Conservation (phyloP, 1,140 invertebrate genomes). For the Macrobrachium rosenbergii region DNA sequence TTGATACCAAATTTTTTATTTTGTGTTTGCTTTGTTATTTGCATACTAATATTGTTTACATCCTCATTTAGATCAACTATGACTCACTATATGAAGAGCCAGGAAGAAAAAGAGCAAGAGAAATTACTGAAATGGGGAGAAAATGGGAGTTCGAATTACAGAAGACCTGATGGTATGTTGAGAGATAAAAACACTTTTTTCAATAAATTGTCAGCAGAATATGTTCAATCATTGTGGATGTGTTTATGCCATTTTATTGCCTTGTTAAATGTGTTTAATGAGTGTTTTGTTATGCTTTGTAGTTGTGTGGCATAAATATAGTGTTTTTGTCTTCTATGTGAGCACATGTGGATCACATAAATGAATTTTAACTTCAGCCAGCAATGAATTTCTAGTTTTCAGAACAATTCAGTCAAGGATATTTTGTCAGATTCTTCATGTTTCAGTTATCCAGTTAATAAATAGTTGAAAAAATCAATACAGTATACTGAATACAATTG, state of each 20-base stretch:
- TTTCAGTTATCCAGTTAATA: no score
- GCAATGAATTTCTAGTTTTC: no score
- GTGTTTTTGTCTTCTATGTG: neutral
- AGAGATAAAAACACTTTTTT: no score
- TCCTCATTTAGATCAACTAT: slow-evolving; percentile 27
- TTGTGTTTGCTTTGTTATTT: neutral
- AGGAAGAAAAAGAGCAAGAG: slow-evolving; percentile 73
- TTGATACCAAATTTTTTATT: no score
- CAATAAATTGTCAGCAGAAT: no score
- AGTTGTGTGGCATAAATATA: neutral
- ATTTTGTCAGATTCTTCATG: no score
- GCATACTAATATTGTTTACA: neutral
- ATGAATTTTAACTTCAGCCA: no score
- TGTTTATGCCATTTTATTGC: neutral
- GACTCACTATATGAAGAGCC: slow-evolving; percentile 66
- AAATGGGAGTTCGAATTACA: neutral
- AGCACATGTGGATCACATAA: no score
- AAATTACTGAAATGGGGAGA: slow-evolving; percentile 74
- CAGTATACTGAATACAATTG: no score
- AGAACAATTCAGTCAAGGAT: no score
- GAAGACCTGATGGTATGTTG: slow-evolving; percentile 12
- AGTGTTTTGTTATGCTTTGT: neutral
- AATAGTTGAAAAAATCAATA: no score
- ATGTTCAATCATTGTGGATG: no score
- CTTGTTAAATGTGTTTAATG: neutral